These are phyloP conservation scores for Acanthopagrus latus DNA, from an alignment of 2,797 vertebrate genomes.

Conservation along the genomic window DNA sequence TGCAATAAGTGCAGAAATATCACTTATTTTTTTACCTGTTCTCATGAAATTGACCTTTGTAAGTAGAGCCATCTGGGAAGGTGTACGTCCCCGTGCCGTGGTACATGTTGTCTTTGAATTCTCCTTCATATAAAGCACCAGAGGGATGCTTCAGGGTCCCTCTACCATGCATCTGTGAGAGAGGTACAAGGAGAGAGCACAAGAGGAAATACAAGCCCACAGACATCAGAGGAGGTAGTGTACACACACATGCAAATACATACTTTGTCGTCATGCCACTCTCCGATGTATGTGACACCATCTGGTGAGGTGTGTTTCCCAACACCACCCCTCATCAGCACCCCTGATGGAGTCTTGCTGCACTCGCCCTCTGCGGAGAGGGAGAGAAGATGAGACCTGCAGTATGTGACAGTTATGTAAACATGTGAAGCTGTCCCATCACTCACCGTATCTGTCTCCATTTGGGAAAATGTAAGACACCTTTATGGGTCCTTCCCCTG, in stretches of 20 bases:
- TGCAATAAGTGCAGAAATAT: neutral
- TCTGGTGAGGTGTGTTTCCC: conserved; percentile 84
- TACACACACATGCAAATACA: neutral
- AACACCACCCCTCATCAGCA: conserved; percentile 81
- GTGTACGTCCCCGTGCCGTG: conserved; percentile 88
- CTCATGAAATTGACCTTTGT: conserved; percentile 85
- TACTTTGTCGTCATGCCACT: conserved; percentile 89
- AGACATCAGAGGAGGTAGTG: neutral
- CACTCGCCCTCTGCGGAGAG: conserved; percentile 84
- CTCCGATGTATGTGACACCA: conserved; percentile 83
- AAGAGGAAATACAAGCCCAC: neutral
- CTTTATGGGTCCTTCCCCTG: conserved; percentile 71
- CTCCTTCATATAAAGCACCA: conserved; percentile 89
- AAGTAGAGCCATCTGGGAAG: conserved; percentile 87
- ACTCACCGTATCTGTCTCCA: conserved; percentile 88
- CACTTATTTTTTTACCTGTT: conserved; percentile 82
- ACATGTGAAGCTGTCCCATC: neutral
- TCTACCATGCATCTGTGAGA: conserved; percentile 86
- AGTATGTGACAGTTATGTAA: neutral
- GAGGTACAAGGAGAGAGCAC: neutral
- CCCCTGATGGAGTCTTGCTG: conserved; percentile 75
- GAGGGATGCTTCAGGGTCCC: conserved; percentile 89
- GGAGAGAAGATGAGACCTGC: neutral
- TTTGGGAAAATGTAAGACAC: conserved; percentile 86
- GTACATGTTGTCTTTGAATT: conserved; percentile 91